Conservation (phyloP, 2,888 invertebrate genomes). For the Ditylenchus weischeri region DNA sequence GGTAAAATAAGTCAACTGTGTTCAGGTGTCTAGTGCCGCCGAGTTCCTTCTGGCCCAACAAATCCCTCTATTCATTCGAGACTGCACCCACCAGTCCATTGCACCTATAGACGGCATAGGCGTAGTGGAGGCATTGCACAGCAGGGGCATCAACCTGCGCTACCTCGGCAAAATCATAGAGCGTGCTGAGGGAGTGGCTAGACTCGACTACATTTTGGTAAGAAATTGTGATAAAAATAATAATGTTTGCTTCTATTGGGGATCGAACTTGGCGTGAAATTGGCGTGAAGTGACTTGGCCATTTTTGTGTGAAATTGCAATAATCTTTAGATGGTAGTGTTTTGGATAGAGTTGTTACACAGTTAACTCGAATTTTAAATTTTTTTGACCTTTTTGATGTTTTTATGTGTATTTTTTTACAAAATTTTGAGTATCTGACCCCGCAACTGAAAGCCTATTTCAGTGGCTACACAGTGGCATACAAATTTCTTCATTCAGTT, state of each 20-base stretch:
- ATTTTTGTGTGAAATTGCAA: constrained; percentile 8
- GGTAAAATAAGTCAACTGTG: neutral
- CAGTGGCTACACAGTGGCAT: too few relatives aligned
- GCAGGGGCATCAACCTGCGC: constrained; percentile 87
- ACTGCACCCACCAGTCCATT: constrained; percentile 75
- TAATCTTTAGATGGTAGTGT: neutral
- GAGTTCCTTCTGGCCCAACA: constrained; percentile 88
- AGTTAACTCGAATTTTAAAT: too few relatives aligned
- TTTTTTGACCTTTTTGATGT: too few relatives aligned
- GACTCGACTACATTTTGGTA: constrained; percentile 72
- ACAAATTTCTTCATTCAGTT: too few relatives aligned
- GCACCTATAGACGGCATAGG: constrained; percentile 84
- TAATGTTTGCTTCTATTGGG: too few relatives aligned
- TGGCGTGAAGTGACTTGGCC: too few relatives aligned
- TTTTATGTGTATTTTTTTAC: too few relatives aligned
- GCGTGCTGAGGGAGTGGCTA: constrained; percentile 74
- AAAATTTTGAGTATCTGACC: too few relatives aligned
- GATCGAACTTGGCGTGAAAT: too few relatives aligned
- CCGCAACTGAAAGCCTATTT: too few relatives aligned
- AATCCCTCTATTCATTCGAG: constrained; percentile 73
- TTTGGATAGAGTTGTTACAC: neutral
- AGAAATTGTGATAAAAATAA: too few relatives aligned
- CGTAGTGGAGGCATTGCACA: constrained; percentile 81
- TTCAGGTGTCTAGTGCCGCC: constrained; percentile 84
- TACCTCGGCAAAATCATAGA: constrained; percentile 88